Percentiles rank a stretch among this genome's conserved stretches.
phyloP scores from a whole-genome alignment of 2,888 invertebrate species.

The Monopis laevigella region DNA sequence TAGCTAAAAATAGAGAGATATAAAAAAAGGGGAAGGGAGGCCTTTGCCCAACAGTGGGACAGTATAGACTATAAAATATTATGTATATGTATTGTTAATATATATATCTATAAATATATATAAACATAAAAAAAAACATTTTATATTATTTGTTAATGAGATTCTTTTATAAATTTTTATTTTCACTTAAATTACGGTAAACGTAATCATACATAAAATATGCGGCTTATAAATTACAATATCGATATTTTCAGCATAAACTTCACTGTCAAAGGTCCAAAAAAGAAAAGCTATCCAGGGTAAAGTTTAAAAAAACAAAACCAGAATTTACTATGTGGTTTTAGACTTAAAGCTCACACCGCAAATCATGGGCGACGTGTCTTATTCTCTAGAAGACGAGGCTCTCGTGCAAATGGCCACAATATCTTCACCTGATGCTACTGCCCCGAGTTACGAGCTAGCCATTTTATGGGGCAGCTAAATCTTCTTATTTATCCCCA shows the following conservation, averaged over 20 bases:
- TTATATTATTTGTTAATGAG: too few relatives aligned
- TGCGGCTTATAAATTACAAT: not conserved
- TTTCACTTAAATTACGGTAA: not conserved
- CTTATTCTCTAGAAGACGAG: slow-evolving; percentile 6
- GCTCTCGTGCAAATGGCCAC: slow-evolving; percentile 10
- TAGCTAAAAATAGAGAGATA: too few relatives aligned
- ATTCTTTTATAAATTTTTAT: not conserved
- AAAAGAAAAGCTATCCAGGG: not conserved
- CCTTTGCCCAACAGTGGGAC: too few relatives aligned
- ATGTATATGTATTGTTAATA: too few relatives aligned
- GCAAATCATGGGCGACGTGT: slow-evolving; percentile 8
- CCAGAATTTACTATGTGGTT: too few relatives aligned
- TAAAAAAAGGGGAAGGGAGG: too few relatives aligned
- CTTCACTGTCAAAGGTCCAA: not conserved
- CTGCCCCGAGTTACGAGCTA: slow-evolving; percentile 36
- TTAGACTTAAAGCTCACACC: not conserved
- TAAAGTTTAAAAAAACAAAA: too few relatives aligned
- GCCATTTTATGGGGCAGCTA: slow-evolving; percentile 52
- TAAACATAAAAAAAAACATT: too few relatives aligned
- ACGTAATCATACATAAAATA: not conserved
- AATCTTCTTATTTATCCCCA: slow-evolving; percentile 65
- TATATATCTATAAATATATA: too few relatives aligned
- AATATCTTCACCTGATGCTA: slow-evolving; percentile 11
- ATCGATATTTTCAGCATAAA: not conserved
- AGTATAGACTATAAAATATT: too few relatives aligned